Evolutionary conservation across 2,113 vertebrate species (phyloP), one percentile per base, ranked within the genome.

Genomic region (Platichthys stellatus): DNA sequence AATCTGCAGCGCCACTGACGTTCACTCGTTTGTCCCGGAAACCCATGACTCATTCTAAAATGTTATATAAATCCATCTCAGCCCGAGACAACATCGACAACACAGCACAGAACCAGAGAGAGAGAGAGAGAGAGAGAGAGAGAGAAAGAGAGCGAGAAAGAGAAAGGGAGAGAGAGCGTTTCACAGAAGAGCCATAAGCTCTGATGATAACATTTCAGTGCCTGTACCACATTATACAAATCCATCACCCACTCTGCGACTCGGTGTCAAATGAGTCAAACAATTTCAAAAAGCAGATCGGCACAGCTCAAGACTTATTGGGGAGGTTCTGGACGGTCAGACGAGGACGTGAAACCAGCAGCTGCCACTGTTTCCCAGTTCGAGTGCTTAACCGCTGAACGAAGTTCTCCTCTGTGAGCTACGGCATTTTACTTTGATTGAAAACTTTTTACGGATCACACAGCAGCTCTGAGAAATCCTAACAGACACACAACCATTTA

Each of bases 341-440:
- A 2, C 31, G 40, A 26, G 45, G 64, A 72, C 74, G 59, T 58
- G 45, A 74, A 51, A 35, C 38, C 12, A 0, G 71, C 70, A 78
- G 76, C 76, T 84, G 78, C 47, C 63, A 20, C 69, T 47, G 63
- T 72, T 72, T 77, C 77, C 58, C 49, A 63, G 45, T 86, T 74
- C 58, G 70, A 75, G 69, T 75, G 75, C 73, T 79, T 65, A 78
- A 78, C 72, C 59, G 12, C 9, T 6, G 68, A 64, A 82, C 51
- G 65, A 72, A 76, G 20, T 35, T 63, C 8, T 18, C 38, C 8
- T 62, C 49, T 57, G n/a, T 61, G 23, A 64, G 76, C 53, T 70
- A 53, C 59, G 45, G 59, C 63, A 24, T 74, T 63, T 72, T 26
- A 60, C 38, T 73, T 65, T 51, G 5, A 56, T 24, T 1, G 17